phyloP scores from a whole-genome alignment of 2,888 invertebrate genomes.

The Nesidiocoris tenuis region DNA sequence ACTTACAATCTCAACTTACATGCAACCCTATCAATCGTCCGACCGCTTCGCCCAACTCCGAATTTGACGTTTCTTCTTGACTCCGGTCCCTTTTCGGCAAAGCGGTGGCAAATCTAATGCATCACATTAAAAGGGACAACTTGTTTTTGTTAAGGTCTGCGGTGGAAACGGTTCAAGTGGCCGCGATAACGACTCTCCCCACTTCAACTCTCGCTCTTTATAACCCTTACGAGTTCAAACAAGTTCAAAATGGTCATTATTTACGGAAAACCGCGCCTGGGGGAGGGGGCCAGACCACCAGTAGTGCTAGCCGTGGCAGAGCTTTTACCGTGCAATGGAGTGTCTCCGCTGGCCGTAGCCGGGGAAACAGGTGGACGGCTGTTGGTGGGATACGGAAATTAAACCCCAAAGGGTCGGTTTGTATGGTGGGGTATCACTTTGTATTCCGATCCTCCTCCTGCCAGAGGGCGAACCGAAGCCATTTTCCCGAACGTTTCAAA shows the following conservation, averaged over 20 bases:
- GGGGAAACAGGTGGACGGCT: background rate
- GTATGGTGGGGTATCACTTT: constrained; percentile 11
- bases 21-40: too few relatives aligned
- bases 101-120: background rate
- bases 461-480: background rate
- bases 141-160: background rate
- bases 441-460: background rate
- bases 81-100: too few relatives aligned
- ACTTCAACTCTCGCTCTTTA: background rate
- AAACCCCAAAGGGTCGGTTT: constrained; percentile 16
- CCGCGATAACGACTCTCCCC: constrained; percentile 4
- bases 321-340: constrained; percentile 20
- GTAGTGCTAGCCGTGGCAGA: too few relatives aligned
- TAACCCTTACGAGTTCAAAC: constrained; percentile 8
- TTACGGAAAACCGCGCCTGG: constrained; percentile 14
- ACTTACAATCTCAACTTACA: too few relatives aligned
- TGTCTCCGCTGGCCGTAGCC: background rate
- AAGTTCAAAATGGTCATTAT: constrained; percentile 27
- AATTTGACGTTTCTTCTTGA: too few relatives aligned
- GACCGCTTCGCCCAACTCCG: too few relatives aligned
- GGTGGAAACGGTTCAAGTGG: constrained; percentile 3
- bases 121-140: constrained; percentile 12
- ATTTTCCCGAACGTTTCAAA: background rate
- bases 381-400: constrained; percentile 16
- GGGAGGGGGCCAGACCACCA: background rate